Base-by-base conservation (phyloP, 2,113 vertebrate species). In the Ammodytes marinus region DNA sequence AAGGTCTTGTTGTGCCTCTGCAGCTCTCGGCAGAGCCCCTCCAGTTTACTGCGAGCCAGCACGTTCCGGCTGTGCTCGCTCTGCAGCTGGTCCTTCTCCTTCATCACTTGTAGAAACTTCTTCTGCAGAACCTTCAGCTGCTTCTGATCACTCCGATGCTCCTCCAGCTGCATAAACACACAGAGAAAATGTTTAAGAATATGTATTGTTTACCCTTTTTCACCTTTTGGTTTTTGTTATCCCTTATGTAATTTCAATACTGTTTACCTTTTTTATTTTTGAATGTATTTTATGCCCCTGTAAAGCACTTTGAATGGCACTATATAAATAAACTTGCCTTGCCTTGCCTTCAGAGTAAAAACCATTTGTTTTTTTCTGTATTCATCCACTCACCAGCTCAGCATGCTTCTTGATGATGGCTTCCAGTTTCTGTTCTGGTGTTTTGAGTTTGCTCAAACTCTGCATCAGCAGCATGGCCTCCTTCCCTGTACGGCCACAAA, bases 1-100 rank as follows among this genome's bases (percentile, higher is more conserved):
- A 99, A 91, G 0, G 97, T 99, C 94, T 98, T 99, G 93, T 99
- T 99, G 94, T 99, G 98, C 82, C 99, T 95, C 94, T 99, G 99
- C 83, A 99, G 96, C 91, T 99, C 98, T 27, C 98, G 93, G 81
- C 99, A 99, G 53, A 99, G 95, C 52, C 97, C 95, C 89, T 99
- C 99, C 0, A 99, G 95, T 89, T 99, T 99, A 91, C 98, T 99
- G 19, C 98, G 96, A 13, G 98, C 98, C 0, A 99, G 94, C 63
- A 99, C 93, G 0, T 97, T 97, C 81, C 96, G 93, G 91, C 97
- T 99, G 91, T 99, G 98, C 65, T 99, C 99, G 1, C 96, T 95
- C 93, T 99, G 98, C 61, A 99, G 94, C 88, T 97, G 96, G 88
- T 99, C 98, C 86, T 99, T 99, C 94, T 99, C 99, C 87, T 99